Evolutionary conservation across 2,113 vertebrate species (phyloP).

Genomic region (Eulemur macaco): DNA sequence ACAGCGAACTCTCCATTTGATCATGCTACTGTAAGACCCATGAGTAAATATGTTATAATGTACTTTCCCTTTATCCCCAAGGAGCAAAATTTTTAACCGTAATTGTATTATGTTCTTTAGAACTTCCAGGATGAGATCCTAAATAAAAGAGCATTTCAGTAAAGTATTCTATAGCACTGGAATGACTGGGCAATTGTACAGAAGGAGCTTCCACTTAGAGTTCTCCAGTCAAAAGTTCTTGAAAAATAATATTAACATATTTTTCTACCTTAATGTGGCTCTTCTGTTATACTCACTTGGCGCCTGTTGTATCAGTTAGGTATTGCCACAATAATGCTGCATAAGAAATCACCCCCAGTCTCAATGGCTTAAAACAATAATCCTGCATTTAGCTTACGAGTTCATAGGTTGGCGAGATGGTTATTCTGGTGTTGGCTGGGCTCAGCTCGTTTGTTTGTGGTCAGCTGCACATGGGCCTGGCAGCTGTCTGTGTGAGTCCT

Average conservation of each 20-base stretch:
- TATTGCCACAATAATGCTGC: neutral
- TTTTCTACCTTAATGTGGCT: neutral
- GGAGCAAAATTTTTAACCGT: neutral
- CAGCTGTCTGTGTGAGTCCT: neutral
- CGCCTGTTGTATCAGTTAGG: neutral
- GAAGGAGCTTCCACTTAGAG: neutral
- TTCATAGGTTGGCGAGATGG: neutral
- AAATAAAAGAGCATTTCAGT: constrained; percentile 11
- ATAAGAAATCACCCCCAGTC: neutral
- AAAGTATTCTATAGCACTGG: neutral
- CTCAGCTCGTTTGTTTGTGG: neutral
- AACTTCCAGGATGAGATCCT: neutral
- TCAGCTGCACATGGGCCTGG: neutral
- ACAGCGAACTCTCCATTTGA: neutral
- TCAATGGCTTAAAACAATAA: neutral
- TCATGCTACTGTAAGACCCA: neutral
- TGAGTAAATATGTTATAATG: neutral
- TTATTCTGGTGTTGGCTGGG: neutral
- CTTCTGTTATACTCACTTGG: neutral
- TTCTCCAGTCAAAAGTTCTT: constrained; percentile 1
- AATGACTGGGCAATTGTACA: neutral
- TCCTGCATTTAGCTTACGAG: neutral
- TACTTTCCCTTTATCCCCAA: neutral
- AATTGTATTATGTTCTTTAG: neutral
- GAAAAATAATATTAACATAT: neutral